Conservation (phyloP, 2,888 invertebrate genomes). For the Dascillus cervinus region DNA sequence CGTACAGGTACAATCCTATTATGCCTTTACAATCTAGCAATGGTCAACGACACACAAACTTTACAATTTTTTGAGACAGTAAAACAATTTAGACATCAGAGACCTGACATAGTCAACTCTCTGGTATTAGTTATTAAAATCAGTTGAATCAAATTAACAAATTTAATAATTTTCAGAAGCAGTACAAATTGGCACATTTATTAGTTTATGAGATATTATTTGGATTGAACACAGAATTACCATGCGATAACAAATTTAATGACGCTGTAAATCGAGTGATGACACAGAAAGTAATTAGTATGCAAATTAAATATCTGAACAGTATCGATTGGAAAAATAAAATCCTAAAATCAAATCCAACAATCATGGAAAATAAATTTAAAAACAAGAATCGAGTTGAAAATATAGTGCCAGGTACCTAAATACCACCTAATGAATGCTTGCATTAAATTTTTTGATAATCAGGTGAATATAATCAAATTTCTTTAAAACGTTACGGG, state of each 20-base stretch:
- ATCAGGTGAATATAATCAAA: slow-evolving; percentile 22
- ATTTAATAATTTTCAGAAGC: slow-evolving; percentile 26
- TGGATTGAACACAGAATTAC: slow-evolving; percentile 33
- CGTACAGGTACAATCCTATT: slow-evolving; percentile 51
- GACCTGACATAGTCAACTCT: slow-evolving; percentile 36
- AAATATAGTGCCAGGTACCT: slow-evolving; percentile 33
- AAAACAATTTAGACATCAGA: slow-evolving; percentile 28
- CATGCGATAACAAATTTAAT: slow-evolving; percentile 26
- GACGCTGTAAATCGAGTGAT: slow-evolving; percentile 27
- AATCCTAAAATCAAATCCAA: slow-evolving; percentile 27
- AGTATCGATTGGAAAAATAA: slow-evolving; percentile 39
- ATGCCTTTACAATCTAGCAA: slow-evolving; percentile 46
- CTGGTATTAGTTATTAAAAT: slow-evolving; percentile 11
- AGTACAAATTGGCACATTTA: slow-evolving; percentile 42
- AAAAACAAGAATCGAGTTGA: slow-evolving; percentile 36
- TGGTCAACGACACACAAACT: slow-evolving; percentile 36
- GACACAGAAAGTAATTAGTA: slow-evolving; percentile 23
- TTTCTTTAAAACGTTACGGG: slow-evolving; percentile 36
- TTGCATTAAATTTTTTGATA: not conserved
- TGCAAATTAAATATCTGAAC: slow-evolving; percentile 29
- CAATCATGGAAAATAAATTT: slow-evolving; percentile 18
- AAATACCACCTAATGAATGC: not conserved
- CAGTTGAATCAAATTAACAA: not conserved
- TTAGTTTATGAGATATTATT: slow-evolving; percentile 39
- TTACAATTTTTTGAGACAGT: slow-evolving; percentile 28